Evolutionary conservation across 2,113 vertebrate genomes (phyloP).

Genomic region (Calidris pugnax): DNA sequence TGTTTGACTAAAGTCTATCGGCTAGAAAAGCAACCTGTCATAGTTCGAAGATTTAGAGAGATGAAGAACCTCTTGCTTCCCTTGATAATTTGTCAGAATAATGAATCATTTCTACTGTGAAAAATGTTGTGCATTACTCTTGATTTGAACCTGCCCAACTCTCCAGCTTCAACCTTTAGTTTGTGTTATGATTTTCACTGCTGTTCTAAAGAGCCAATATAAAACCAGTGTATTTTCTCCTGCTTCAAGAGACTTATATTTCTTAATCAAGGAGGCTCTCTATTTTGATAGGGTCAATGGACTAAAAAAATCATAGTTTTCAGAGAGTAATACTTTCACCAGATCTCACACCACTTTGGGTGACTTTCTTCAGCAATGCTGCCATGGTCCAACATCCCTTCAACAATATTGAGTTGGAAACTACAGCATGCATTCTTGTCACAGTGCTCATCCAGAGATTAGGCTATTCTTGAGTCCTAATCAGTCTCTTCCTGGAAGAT

Average conservation of each 20-base stretch:
- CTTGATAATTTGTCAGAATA: slow-evolving; percentile 30
- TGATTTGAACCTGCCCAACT: background rate
- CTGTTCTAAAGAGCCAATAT: background rate
- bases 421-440: background rate
- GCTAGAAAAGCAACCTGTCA: slow-evolving; percentile 50
- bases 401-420: background rate
- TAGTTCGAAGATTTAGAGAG: background rate
- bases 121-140: background rate
- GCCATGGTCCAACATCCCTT: background rate
- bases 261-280: background rate
- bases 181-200: background rate
- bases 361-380: background rate
- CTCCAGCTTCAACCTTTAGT: background rate
- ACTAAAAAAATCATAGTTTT: background rate
- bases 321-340: background rate
- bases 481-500: background rate
- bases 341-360: background rate
- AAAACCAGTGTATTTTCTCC: background rate
- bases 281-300: background rate
- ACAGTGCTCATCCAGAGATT: background rate
- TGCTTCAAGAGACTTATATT: background rate
- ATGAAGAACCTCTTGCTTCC: slow-evolving; percentile 27
- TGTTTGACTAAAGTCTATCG: slow-evolving; percentile 45
- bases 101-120: slow-evolving; percentile 36
- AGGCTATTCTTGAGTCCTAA: background rate